A percentile compares a stretch with the other conserved stretches of the same genome.
phyloP scores from a whole-genome alignment of 2,113 vertebrate species.

The Xiphophorus hellerii region DNA sequence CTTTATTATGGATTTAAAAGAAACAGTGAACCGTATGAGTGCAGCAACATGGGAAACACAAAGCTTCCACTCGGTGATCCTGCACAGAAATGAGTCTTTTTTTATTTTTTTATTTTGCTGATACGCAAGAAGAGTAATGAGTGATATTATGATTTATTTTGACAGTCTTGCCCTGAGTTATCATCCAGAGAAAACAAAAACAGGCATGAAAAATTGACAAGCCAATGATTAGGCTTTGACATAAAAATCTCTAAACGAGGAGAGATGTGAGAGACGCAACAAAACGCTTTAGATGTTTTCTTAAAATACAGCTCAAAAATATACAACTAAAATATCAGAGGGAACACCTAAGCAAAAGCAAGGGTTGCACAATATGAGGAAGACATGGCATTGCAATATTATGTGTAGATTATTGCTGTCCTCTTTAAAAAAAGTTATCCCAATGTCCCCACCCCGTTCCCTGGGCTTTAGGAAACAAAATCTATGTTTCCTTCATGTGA shows the following conservation, averaged over 20 bases:
- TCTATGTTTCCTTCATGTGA: not conserved
- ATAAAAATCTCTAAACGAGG: not conserved
- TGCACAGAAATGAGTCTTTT: not conserved
- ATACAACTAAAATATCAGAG: too few species aligned
- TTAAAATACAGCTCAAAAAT: not conserved
- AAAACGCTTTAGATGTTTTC: not conserved
- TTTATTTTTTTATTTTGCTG: not conserved
- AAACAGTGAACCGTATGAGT: not conserved
- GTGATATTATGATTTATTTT: not conserved
- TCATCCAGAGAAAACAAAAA: not conserved
- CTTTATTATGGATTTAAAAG: slow-evolving; percentile 33
- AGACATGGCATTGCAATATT: not conserved
- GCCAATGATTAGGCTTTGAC: not conserved
- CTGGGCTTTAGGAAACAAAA: not conserved
- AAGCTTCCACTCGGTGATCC: slow-evolving; percentile 1
- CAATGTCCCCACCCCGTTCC: not conserved
- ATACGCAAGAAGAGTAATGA: not conserved
- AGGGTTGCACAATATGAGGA: not conserved
- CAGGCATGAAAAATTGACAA: not conserved
- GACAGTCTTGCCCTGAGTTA: not conserved
- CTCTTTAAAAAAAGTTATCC: not conserved
- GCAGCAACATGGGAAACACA: not conserved
- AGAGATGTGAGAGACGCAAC: not conserved
- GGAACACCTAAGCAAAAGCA: not conserved
- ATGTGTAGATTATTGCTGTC: not conserved